These are phyloP conservation scores for Saccopteryx bilineata DNA, from an alignment of 2,113 vertebrate species.

Conservation along the genomic window DNA sequence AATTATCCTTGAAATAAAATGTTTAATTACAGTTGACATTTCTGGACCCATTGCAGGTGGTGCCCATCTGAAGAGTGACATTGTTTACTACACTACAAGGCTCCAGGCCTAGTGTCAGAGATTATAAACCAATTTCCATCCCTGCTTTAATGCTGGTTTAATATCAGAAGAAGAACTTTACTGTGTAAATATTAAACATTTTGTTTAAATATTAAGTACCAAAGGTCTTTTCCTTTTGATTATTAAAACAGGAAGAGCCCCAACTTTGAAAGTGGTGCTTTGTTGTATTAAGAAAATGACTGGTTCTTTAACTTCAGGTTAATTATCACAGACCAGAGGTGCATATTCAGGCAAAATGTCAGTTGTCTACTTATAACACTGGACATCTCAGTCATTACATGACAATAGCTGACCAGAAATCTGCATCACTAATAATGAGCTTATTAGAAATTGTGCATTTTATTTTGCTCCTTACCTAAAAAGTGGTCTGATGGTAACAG, in stretches of 20 bases:
- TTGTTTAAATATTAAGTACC: conserved; percentile 85
- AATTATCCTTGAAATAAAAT: conserved; percentile 85
- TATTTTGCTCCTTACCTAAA: conserved; percentile 33
- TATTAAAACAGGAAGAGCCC: conserved; percentile 78
- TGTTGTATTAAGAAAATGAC: conserved; percentile 81
- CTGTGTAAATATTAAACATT: conserved; percentile 85
- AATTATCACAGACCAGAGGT: conserved; percentile 82
- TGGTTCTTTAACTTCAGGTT: conserved; percentile 77
- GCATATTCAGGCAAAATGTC: conserved; percentile 77
- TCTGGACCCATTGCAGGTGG: conserved; percentile 81
- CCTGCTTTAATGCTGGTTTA: conserved; percentile 80
- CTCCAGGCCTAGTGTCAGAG: conserved; percentile 78
- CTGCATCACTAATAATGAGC: conserved; percentile 30
- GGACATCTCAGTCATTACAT: conserved; percentile 74
- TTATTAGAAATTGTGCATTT: conserved; percentile 56
- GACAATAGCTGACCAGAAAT: conserved; percentile 22
- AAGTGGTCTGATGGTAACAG: background rate
- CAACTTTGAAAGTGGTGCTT: conserved; percentile 80
- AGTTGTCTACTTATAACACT: conserved; percentile 74
- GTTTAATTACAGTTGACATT: conserved; percentile 85
- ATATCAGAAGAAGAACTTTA: conserved; percentile 85
- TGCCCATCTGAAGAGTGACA: conserved; percentile 82
- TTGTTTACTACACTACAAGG: conserved; percentile 82
- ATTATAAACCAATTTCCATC: conserved; percentile 83
- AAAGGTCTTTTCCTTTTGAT: conserved; percentile 85